Conservation (phyloP, 23 tunicate genomes). For the Halocynthia roretzi region DNA sequence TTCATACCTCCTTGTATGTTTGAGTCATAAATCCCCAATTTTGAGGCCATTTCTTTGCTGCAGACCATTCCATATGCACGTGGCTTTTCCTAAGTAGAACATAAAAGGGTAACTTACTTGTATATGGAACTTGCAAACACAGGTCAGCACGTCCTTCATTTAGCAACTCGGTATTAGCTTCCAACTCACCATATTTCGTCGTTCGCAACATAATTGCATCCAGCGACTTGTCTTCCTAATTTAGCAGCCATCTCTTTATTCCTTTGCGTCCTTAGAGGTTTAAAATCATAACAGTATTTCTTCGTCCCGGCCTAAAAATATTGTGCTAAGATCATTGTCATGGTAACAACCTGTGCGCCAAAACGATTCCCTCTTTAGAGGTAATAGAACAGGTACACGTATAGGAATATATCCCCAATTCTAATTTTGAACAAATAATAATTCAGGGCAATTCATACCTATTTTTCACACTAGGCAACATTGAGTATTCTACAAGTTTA, state of each 20-base stretch:
- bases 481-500: no score
- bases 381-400: no score
- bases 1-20: conserved; percentile 52
- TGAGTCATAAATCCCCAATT: conserved; percentile 94
- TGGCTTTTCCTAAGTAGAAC: conserved; percentile 57
- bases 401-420: no score
- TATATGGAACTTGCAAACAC: neutral
- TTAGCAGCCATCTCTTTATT: conserved; percentile 14
- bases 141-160: neutral
- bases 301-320: no score
- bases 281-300: no score
- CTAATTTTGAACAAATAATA: no score
- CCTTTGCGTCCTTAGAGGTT: no score
- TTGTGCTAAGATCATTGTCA: no score
- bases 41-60: conserved; percentile 86
- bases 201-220: conserved; percentile 83
- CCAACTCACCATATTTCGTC: conserved; percentile 71
- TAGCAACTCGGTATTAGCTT: neutral
- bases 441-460: no score
- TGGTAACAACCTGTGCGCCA: no score
- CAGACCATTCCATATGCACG: conserved; percentile 80
- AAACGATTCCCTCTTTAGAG: no score
- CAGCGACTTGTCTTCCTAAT: conserved; percentile 78
- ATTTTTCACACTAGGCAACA: no score
- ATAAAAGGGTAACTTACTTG: neutral